Evolutionary conservation across 2,113 vertebrate species (phyloP), one percentile per base, ranked within the genome.

Genomic region (Myotis yumanensis): DNA sequence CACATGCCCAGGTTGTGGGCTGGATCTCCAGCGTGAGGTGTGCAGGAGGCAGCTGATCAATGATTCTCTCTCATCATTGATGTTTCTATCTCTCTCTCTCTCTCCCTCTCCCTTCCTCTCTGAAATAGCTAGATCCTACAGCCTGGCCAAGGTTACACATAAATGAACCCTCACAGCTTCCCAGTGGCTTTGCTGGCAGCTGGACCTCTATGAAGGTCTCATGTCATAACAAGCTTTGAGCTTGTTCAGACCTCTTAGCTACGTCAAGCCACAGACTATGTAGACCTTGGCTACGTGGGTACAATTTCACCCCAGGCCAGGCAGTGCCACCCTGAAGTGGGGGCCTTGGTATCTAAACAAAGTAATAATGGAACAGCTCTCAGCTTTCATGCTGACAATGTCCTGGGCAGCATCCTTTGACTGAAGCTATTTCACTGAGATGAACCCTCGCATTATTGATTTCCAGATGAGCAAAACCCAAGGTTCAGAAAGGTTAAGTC

Each of bases 141-240:
- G 46, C 28, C 14, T 57, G 10, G 0, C 37, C n/a, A 32, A 6
- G 22, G 3, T 3, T 20, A 37, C 43, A 12, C 0, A 5, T 28
- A 57, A 15, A 22, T 15, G 7, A 35, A 25, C 28, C 6, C 1
- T 40, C 23, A 14, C 30, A 25, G 51, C 16, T 69, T 72, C 32
- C 35, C 16, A 4, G 7, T 0, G 8, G 23, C 25, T 89, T 69
- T 54, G 20, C 66, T 52, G 62, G 57, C 7, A 17, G 46, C 71
- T 51, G 82, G 30, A 8, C 37, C 11, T 20, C 54, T 20, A 0
- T 32, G 52, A 82, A 72, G 43, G 71, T n/a, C 89, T 91, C 10
- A 2, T 30, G 30, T 72, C 15, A 3, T 2, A 40, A 71, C 52
- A 66, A 76, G 51, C 4, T 57, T 68, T 32, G 54, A 10, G 28